Conservation (phyloP, 64 coral and sea anemone species). For the Montipora efflorescens region DNA sequence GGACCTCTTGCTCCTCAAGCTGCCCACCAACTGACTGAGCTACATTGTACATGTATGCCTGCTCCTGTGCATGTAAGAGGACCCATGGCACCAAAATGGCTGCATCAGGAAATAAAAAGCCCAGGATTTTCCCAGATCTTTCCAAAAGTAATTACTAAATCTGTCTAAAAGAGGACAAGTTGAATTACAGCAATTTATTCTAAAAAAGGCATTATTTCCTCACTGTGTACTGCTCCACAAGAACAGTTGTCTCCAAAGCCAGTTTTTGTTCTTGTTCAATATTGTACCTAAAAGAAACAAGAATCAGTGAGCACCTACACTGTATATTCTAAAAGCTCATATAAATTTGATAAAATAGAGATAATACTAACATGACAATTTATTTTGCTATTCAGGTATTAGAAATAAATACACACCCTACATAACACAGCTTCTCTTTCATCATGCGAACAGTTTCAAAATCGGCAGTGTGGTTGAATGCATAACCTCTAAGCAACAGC, state of each 20-base stretch:
- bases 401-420: slow-evolving; percentile 70
- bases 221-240: slow-evolving; percentile 97
- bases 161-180: background rate
- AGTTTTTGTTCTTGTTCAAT: slow-evolving; percentile 99
- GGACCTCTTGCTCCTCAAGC: too few relatives aligned
- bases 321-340: too few relatives aligned
- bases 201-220: background rate
- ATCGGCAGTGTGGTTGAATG: slow-evolving; percentile 98
- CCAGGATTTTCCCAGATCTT: too few relatives aligned
- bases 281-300: slow-evolving; percentile 79
- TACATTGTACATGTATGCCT: too few relatives aligned
- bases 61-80: too few relatives aligned
- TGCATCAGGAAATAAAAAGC: too few relatives aligned
- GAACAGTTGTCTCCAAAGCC: slow-evolving; percentile 94
- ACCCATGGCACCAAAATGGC: too few relatives aligned
- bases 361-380: too few relatives aligned
- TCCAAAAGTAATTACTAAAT: background rate
- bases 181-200: background rate
- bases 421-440: slow-evolving; percentile 99
- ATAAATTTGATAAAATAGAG: too few relatives aligned
- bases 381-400: too few relatives aligned
- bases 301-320: too few relatives aligned
- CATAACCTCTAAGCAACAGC: slow-evolving; percentile 95
- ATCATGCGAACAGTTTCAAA: slow-evolving; percentile 99
- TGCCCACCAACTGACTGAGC: too few relatives aligned